These are phyloP conservation scores for Callaeas wilsoni DNA, from an alignment of 2,113 vertebrate genomes.

Conservation along the genomic window DNA sequence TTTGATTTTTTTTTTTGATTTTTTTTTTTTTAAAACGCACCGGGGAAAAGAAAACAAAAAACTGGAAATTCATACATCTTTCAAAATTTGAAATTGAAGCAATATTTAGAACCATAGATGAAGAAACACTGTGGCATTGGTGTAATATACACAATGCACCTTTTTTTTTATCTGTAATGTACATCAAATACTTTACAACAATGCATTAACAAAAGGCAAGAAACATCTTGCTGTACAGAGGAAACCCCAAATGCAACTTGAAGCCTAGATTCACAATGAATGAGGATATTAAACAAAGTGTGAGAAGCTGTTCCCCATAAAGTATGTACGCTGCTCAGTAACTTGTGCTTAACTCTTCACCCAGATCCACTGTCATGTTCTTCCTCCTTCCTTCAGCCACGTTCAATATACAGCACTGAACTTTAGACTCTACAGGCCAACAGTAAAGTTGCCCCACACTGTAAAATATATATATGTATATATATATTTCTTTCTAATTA, in stretches of 20 bases:
- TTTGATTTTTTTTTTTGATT: constrained; percentile 55
- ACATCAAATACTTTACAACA: constrained; percentile 99
- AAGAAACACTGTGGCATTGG: constrained; percentile 85
- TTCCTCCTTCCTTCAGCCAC: constrained; percentile 59
- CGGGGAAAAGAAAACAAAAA: constrained; percentile 75
- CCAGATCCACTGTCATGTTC: constrained; percentile 51
- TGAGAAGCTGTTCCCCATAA: constrained; percentile 86
- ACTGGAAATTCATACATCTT: constrained; percentile 80
- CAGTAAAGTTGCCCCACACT: constrained; percentile 45
- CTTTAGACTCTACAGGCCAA: constrained; percentile 58
- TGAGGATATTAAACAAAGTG: constrained; percentile 80
- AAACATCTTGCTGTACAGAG: constrained; percentile 83
- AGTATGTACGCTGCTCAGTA: constrained; percentile 74
- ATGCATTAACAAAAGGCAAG: constrained; percentile 95
- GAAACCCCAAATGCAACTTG: constrained; percentile 84
- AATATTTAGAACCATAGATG: constrained; percentile 85
- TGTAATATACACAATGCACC: constrained; percentile 95
- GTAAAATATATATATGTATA: constrained; percentile 56
- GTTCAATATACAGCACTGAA: constrained; percentile 62
- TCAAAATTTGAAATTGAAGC: constrained; percentile 78
- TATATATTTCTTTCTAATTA: constrained; percentile 68
- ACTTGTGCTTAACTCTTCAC: constrained; percentile 80
- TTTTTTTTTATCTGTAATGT: constrained; percentile 85
- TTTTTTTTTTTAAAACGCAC: constrained; percentile 76
- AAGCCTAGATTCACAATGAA: constrained; percentile 86